Conservation (phyloP, 2,113 vertebrate species). For the Clarias magur region DNA sequence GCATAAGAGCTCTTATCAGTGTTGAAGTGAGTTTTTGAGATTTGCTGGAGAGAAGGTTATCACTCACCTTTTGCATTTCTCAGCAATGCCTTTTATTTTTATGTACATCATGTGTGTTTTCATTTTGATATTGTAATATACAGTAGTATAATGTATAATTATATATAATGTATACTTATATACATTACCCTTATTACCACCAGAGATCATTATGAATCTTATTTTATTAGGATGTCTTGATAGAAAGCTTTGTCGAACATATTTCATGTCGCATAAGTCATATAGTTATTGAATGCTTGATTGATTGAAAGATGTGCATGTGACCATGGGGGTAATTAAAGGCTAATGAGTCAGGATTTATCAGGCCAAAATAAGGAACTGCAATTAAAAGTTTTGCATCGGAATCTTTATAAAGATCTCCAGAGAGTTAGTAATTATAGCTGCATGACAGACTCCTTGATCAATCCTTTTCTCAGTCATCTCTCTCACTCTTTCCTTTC, state of each 20-base stretch:
- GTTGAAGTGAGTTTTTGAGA: slow-evolving; percentile 6
- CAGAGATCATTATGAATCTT: not conserved
- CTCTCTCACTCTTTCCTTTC: not conserved
- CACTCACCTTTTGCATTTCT: not conserved
- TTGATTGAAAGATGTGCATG: not conserved
- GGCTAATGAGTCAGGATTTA: slow-evolving; percentile 6
- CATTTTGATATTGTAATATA: not conserved
- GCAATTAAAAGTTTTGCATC: slow-evolving; percentile 23
- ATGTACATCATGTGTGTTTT: not conserved
- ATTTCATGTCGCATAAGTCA: not conserved
- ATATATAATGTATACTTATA: not conserved
- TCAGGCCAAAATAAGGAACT: slow-evolving; percentile 25
- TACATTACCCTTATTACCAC: not conserved
- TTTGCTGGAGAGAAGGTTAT: not conserved
- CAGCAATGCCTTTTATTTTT: not conserved
- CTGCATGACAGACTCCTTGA: not conserved
- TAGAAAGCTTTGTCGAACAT: not conserved
- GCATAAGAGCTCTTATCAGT: not conserved
- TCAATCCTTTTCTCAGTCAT: not conserved
- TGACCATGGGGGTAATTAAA: not conserved
- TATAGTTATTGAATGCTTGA: not conserved
- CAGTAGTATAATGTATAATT: not conserved
- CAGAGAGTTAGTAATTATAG: slow-evolving; percentile 9
- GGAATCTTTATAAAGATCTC: not conserved
- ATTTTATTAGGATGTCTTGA: not conserved